These are phyloP conservation scores for Elephas maximus DNA, from an alignment of 2,113 vertebrate genomes.

Conservation along the genomic window DNA sequence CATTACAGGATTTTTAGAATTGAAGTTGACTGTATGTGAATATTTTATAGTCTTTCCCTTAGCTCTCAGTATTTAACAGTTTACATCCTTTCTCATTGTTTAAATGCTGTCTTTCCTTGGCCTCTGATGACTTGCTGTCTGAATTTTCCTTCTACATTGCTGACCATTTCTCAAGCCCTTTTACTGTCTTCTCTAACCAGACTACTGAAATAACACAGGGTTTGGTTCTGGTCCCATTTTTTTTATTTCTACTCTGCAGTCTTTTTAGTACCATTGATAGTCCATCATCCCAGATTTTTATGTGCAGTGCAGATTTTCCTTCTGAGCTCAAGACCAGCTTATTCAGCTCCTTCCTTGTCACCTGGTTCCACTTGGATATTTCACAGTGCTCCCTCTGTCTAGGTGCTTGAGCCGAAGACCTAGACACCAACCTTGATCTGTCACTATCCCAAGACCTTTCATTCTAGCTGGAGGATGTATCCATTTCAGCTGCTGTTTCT, in stretches of 20 bases:
- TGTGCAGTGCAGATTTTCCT: background rate
- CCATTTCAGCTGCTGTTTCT: background rate
- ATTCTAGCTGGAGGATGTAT: rapidly evolving
- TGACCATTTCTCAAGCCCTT: background rate
- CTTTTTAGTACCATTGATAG: background rate
- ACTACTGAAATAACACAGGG: background rate
- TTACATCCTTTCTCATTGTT: background rate
- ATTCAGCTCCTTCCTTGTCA: background rate
- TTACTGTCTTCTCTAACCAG: background rate
- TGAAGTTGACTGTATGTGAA: no score
- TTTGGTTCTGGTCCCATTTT: background rate
- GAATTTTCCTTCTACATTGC: background rate
- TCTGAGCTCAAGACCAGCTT: background rate
- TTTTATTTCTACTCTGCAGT: background rate
- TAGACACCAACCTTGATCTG: background rate
- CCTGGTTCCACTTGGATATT: no score
- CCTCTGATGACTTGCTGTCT: background rate
- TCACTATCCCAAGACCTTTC: background rate
- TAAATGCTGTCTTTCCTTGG: background rate
- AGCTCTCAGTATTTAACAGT: background rate
- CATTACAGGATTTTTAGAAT: no score
- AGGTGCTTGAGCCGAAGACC: background rate
- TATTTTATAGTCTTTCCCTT: background rate
- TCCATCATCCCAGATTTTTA: background rate
- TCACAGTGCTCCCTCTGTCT: background rate